A percentile compares a stretch with the other conserved stretches of the same genome.
These are phyloP conservation scores for Cygnus olor DNA, from an alignment of 2,797 vertebrate genomes.

Conservation along the genomic window DNA sequence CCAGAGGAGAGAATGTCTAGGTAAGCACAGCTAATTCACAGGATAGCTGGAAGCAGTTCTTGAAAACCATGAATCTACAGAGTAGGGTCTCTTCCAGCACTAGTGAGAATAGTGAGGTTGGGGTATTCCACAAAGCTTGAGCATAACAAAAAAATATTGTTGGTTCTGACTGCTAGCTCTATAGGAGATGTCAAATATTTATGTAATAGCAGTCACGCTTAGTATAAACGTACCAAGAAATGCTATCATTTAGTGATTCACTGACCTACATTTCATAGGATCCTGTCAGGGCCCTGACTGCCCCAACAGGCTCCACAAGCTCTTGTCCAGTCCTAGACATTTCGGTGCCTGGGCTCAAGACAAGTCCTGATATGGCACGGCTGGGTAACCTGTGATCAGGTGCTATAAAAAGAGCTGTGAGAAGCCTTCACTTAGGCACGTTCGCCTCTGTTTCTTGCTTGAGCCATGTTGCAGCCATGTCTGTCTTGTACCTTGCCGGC, in stretches of 20 bases:
- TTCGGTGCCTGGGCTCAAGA: background rate
- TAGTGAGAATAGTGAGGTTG: background rate
- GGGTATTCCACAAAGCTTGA: background rate
- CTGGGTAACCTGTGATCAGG: background rate
- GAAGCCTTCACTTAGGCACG: background rate
- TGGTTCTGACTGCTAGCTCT: background rate
- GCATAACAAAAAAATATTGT: background rate
- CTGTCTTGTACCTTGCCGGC: background rate
- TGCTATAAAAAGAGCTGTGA: background rate
- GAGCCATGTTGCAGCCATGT: background rate
- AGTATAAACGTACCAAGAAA: background rate
- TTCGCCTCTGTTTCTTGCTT: background rate
- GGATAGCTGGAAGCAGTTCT: background rate
- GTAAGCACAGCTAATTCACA: constrained; percentile 39
- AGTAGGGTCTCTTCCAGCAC: background rate
- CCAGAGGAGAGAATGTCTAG: constrained; percentile 16
- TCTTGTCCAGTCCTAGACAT: background rate
- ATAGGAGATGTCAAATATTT: background rate
- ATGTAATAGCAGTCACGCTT: background rate
- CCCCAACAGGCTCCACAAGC: background rate
- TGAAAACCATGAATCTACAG: background rate
- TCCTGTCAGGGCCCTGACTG: background rate
- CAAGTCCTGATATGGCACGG: fast-evolving
- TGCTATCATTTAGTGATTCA: background rate
- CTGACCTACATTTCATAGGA: background rate